Conservation (phyloP, 2,113 vertebrate species). For the Campylomormyrus numenius region DNA sequence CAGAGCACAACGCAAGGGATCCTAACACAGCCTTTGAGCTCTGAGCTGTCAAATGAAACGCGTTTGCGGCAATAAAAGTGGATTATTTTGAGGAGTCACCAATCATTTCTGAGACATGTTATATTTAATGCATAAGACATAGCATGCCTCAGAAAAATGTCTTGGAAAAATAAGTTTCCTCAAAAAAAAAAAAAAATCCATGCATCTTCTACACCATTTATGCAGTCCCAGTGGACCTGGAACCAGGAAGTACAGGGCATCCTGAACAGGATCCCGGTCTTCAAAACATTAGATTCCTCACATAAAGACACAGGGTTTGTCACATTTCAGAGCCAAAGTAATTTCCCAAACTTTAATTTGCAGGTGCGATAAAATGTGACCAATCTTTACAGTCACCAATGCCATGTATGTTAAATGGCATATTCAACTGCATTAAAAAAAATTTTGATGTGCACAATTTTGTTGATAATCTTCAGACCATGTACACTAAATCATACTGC, state of each 20-base stretch:
- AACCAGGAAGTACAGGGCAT: neutral
- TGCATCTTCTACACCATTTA: neutral
- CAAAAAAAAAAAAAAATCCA: neutral
- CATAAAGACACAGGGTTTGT: neutral
- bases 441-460: neutral
- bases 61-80: neutral
- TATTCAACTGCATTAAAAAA: neutral
- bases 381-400: neutral
- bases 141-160: neutral
- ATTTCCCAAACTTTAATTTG: neutral
- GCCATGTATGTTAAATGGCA: neutral
- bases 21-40: neutral
- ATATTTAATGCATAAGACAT: conserved; percentile 6
- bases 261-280: neutral
- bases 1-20: neutral
- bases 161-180: neutral
- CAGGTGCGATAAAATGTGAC: neutral
- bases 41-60: neutral
- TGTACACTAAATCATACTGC: neutral
- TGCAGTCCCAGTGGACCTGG: neutral
- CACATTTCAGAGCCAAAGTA: neutral
- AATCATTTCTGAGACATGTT: conserved; percentile 3
- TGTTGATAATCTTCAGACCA: neutral
- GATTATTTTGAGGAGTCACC: neutral
- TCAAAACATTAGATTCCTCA: neutral